Conservation (phyloP, 2,797 vertebrate genomes). For the Mallotus villosus region DNA sequence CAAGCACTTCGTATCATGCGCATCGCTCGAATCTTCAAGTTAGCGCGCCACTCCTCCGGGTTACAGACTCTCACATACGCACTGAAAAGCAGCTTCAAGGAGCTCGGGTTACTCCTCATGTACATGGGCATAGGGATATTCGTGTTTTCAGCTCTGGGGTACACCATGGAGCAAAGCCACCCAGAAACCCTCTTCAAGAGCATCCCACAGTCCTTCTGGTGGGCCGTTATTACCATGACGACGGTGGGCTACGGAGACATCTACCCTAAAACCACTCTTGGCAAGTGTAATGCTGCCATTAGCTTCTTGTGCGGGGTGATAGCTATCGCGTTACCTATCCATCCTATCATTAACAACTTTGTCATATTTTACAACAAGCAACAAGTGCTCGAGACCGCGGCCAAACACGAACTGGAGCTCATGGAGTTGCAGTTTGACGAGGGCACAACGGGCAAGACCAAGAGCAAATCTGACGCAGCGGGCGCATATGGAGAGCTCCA, state of each 20-base stretch:
- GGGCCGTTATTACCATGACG: constrained; percentile 99
- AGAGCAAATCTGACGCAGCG: constrained; percentile 25
- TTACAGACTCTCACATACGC: constrained; percentile 95
- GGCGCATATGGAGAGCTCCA: constrained; percentile 32
- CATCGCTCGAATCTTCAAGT: constrained; percentile 92
- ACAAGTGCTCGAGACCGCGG: constrained; percentile 91
- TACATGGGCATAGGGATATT: constrained; percentile 97
- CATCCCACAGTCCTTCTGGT: constrained; percentile 99
- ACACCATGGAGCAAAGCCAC: constrained; percentile 96
- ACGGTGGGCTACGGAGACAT: constrained; percentile 97
- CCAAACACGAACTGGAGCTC: constrained; percentile 91
- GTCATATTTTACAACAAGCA: constrained; percentile 97
- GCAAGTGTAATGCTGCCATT: constrained; percentile 94
- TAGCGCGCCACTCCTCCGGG: constrained; percentile 93
- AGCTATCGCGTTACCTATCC: constrained; percentile 94
- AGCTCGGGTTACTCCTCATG: constrained; percentile 94
- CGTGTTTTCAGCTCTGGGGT: constrained; percentile 94
- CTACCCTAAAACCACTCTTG: constrained; percentile 95
- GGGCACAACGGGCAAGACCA: constrained; percentile 55
- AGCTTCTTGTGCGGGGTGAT: constrained; percentile 97
- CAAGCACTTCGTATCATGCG: constrained; percentile 95
- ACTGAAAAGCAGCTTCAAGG: constrained; percentile 93
- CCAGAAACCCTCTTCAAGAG: constrained; percentile 95
- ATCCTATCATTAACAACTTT: constrained; percentile 98
- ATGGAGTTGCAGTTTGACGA: constrained; percentile 87